phyloP scores from a whole-genome alignment of 2,888 invertebrate species.

The Platycheirus albimanus region DNA sequence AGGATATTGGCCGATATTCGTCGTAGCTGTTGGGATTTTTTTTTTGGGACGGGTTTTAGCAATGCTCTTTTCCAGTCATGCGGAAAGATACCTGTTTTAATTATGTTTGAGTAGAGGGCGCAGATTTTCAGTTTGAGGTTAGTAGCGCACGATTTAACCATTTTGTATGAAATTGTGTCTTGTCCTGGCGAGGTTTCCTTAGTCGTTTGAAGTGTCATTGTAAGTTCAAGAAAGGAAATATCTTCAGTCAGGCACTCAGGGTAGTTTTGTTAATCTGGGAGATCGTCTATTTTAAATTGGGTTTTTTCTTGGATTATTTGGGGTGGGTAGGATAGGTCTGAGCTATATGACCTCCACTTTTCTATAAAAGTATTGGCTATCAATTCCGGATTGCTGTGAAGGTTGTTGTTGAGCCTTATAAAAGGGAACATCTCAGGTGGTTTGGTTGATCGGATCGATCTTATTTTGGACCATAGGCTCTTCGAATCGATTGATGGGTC shows the following conservation, averaged over 20 bases:
- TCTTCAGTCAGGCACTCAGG: not conserved
- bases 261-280: not conserved
- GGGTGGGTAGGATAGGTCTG: not conserved
- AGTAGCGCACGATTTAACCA: not conserved
- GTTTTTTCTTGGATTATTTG: not conserved
- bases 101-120: not conserved
- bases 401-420: not conserved
- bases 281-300: not conserved
- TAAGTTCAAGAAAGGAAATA: not conserved
- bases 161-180: not conserved
- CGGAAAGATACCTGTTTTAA: not conserved
- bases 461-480: constrained; percentile 9
- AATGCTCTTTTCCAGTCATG: constrained; percentile 2
- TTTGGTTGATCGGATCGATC: not conserved
- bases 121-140: not conserved
- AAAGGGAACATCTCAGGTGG: not conserved
- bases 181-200: not conserved
- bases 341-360: not conserved
- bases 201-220: not conserved
- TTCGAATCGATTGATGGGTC: not conserved
- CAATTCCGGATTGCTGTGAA: not conserved
- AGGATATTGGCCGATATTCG: not conserved
- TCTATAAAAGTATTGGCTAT: not conserved
- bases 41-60: not conserved
- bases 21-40: not conserved